Base-by-base conservation (phyloP, 1,140 invertebrate species). In the Neelides sp. region DNA sequence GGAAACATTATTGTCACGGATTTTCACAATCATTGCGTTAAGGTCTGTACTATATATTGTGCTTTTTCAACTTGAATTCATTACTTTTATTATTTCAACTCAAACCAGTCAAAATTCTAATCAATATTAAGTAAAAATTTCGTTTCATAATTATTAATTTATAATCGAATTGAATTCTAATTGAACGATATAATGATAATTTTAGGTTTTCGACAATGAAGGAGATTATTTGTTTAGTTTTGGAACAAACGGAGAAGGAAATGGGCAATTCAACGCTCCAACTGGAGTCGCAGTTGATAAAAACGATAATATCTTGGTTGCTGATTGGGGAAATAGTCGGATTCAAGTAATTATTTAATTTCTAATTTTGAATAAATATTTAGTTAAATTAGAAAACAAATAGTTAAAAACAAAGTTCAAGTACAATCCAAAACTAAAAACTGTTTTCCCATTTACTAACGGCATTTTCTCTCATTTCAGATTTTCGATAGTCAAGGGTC, bases 1-100 rank as follows among this genome's bases (percentile, higher is more conserved):
- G 69, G 68, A 26, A 69, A 74, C 46, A 73, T 77, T 52, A 66
- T 75, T 27, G 66, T 76, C 4, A 69, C 74, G 12, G 75, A 76
- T 58, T 76, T 76, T 62, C 74, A 76, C 61, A 75, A 76, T 59
- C 74, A 76, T 61, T 72, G 71, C 59, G 67, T 76, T 34, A 76
- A 75, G 64, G 71, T 62, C 44, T 47, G 57, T 48, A n/a, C 28
- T 36, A 17, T 0, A 10, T 15, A 2, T 23, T 17, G 34, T 15
- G 22, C 1, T 36, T 23, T 34, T 3, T 22, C 1, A 48, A 12
- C 12, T n/a, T 2, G 42, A 19, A n/a, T n/a, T n/a, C n/a, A n/a
- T n/a, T n/a, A n/a, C n/a, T n/a, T n/a, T n/a, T n/a, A n/a, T n/a
- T n/a, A n/a, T n/a, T n/a, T n/a, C n/a, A n/a, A n/a, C n/a, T n/a